Evolutionary conservation across 2,113 vertebrate species (phyloP).

Genomic region (Balaeniceps rex): DNA sequence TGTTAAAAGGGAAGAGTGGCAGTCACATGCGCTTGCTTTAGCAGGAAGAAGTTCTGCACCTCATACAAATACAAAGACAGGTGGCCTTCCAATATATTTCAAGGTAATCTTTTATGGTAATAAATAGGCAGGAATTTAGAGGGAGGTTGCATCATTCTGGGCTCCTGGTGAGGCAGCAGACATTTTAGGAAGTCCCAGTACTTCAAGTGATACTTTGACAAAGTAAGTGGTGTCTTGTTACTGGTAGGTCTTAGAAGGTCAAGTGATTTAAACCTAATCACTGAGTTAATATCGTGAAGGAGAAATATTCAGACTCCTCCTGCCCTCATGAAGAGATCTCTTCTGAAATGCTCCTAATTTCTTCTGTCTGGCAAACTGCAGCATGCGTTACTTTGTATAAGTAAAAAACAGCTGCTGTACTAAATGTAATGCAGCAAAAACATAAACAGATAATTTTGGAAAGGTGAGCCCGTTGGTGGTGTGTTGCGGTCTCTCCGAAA

Average conservation of each 20-base stretch:
- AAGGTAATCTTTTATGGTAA: neutral
- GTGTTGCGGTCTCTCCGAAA: neutral
- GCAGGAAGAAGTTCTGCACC: neutral
- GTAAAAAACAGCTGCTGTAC: neutral
- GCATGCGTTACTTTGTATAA: neutral
- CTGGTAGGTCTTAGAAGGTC: constrained; percentile 5
- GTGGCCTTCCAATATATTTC: neutral
- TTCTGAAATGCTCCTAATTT: neutral
- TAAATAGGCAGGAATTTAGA: neutral
- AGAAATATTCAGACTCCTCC: neutral
- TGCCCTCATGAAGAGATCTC: neutral
- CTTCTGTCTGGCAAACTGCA: neutral
- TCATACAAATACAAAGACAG: neutral
- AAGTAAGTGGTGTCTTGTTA: constrained; percentile 34
- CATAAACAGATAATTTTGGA: neutral
- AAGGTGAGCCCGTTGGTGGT: neutral
- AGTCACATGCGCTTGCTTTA: neutral
- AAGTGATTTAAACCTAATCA: neutral
- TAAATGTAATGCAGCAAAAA: neutral
- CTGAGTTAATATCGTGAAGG: neutral
- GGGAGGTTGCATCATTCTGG: constrained; percentile 12
- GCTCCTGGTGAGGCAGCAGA: constrained; percentile 24
- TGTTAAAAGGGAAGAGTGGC: neutral
- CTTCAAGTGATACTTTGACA: neutral
- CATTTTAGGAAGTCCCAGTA: constrained; percentile 21